Conservation (phyloP, 2,888 invertebrate species). For the Diabrotica balteata region DNA sequence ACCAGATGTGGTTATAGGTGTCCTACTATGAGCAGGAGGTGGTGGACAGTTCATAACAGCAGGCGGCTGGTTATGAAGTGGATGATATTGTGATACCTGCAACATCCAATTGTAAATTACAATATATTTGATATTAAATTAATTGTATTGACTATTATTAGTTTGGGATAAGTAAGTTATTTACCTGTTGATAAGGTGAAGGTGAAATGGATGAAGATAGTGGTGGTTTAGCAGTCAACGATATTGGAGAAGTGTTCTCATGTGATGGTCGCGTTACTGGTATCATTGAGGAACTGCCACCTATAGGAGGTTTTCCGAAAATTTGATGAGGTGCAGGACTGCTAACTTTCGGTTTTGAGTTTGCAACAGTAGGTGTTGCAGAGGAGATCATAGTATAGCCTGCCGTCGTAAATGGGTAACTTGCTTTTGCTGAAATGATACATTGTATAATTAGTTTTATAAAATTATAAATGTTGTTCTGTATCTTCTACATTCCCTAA, state of each 20-base stretch:
- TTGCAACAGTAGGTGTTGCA: conserved; percentile 62
- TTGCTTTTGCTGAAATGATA: conserved; percentile 46
- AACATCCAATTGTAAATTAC: not conserved
- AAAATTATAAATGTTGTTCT: no score
- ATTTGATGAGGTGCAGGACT: conserved; percentile 80
- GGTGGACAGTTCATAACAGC: conserved; percentile 61
- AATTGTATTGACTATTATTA: not conserved
- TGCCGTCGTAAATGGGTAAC: conserved; percentile 60
- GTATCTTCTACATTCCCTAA: no score
- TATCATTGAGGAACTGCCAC: conserved; percentile 62
- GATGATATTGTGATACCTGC: conserved; percentile 56
- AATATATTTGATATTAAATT: conserved; percentile 16
- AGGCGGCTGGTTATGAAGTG: conserved; percentile 58
- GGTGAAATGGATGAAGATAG: conserved; percentile 60
- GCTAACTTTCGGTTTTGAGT: conserved; percentile 73
- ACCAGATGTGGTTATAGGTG: conserved; percentile 37
- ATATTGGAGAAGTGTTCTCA: conserved; percentile 59
- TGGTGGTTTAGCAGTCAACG: conserved; percentile 66
- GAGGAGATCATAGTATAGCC: conserved; percentile 59
- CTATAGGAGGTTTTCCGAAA: conserved; percentile 71
- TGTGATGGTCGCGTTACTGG: conserved; percentile 63
- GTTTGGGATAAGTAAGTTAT: not conserved
- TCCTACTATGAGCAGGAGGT: conserved; percentile 65
- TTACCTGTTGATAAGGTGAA: conserved; percentile 61
- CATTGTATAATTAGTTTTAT: no score